Conservation (phyloP, 2,888 invertebrate species). For the Phymatocera aterrima region DNA sequence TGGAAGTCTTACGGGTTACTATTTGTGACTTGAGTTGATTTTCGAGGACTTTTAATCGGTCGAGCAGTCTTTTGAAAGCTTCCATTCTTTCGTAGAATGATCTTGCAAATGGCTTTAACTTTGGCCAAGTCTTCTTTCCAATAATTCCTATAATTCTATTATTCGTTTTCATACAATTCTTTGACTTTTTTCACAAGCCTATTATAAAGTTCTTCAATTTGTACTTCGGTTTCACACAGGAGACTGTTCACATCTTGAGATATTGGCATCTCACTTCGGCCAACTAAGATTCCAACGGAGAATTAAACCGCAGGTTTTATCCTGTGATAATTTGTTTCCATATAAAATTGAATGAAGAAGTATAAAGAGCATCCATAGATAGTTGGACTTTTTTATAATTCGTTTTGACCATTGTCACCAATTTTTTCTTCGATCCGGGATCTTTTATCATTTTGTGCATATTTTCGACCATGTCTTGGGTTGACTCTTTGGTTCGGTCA, state of each 20-base stretch:
- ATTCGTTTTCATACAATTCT: conserved; percentile 51
- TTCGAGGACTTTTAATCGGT: conserved; percentile 48
- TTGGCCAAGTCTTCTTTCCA: conserved; percentile 51
- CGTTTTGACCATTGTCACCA: conserved; percentile 43
- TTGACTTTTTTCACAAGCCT: conserved; percentile 46
- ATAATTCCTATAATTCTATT: conserved; percentile 48
- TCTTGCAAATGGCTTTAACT: conserved; percentile 46
- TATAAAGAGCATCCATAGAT: conserved; percentile 44
- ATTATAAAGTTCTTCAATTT: conserved; percentile 49
- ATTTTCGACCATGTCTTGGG: conserved; percentile 47
- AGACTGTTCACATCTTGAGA: conserved; percentile 37
- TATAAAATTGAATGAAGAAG: no score
- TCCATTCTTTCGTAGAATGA: conserved; percentile 49
- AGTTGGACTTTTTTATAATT: conserved; percentile 49
- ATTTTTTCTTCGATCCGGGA: conserved; percentile 48
- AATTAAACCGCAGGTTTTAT: neutral
- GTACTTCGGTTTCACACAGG: conserved; percentile 48
- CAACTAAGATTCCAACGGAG: neutral
- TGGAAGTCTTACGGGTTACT: conserved; percentile 49
- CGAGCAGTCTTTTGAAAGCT: conserved; percentile 50
- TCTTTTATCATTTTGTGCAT: conserved; percentile 47
- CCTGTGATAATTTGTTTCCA: neutral
- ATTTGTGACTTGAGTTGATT: conserved; percentile 47
- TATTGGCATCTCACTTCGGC: neutral
- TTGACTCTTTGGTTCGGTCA: conserved; percentile 47